A percentile compares a stretch with the other conserved stretches of the same genome.
phyloP scores from a whole-genome alignment of 2,888 invertebrate species.

The Cylindroiulus punctatus region DNA sequence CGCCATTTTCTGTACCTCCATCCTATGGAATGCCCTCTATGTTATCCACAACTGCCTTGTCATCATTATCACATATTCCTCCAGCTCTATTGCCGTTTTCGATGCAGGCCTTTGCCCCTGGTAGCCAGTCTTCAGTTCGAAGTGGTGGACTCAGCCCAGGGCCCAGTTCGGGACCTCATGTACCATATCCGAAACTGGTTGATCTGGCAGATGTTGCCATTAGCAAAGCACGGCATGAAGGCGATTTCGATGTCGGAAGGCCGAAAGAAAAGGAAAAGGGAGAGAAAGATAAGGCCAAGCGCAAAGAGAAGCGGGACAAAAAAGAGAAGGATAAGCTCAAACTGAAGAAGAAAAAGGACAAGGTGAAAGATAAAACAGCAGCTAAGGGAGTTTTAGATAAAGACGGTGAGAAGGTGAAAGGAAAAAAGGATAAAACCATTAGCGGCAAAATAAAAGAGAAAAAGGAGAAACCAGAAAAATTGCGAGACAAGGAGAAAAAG shows the following conservation, averaged over 20 bases:
- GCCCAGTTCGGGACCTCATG: neutral
- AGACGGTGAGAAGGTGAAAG: conserved; percentile 47
- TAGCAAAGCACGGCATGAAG: conserved; percentile 51
- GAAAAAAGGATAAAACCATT: conserved; percentile 40
- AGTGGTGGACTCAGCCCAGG: conserved; percentile 39
- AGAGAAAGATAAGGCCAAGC: conserved; percentile 49
- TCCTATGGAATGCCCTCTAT: conserved; percentile 24
- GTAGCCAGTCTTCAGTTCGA: neutral
- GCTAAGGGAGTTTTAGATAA: conserved; percentile 37
- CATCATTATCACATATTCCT: conserved; percentile 39
- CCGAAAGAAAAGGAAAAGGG: conserved; percentile 52
- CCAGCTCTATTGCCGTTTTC: conserved; percentile 52
- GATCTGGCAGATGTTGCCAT: conserved; percentile 53
- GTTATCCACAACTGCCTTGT: conserved; percentile 48
- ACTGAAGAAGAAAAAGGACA: conserved; percentile 54
- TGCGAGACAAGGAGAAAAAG: conserved; percentile 51
- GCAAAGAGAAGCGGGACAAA: conserved; percentile 46
- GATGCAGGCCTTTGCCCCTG: conserved; percentile 41
- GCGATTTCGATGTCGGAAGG: conserved; percentile 51
- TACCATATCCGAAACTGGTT: conserved; percentile 50
- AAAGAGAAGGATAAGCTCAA: conserved; percentile 53
- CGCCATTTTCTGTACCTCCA: neutral
- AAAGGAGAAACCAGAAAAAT: conserved; percentile 49
- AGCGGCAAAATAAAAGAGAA: conserved; percentile 49
- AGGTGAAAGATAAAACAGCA: conserved; percentile 50